These are phyloP conservation scores for Cardiocondyla obscurior DNA, from an alignment of 1,140 invertebrate species.

Conservation along the genomic window DNA sequence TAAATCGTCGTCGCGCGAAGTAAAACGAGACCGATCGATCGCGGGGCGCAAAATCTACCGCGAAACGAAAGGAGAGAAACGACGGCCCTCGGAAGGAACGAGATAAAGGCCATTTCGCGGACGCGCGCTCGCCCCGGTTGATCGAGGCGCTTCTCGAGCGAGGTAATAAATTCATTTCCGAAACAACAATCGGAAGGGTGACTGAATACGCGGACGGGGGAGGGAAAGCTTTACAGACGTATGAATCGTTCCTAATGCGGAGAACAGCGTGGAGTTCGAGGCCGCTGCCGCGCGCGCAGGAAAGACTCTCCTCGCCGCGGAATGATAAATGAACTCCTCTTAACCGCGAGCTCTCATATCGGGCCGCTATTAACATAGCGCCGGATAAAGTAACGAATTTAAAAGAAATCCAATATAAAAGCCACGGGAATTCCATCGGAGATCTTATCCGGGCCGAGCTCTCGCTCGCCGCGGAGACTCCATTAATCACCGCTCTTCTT, in stretches of 20 bases:
- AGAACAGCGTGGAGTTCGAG: slow-evolving; percentile 68
- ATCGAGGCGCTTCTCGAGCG: slow-evolving; percentile 39
- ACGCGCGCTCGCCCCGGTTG: slow-evolving; percentile 20
- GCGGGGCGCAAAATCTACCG: background rate
- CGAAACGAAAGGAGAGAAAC: background rate
- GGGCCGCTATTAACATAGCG: slow-evolving; percentile 83
- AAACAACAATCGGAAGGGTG: slow-evolving; percentile 47
- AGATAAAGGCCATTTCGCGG: background rate
- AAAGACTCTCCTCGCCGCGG: slow-evolving; percentile 49
- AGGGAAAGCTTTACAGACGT: slow-evolving; percentile 46
- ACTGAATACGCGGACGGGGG: background rate
- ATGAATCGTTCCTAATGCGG: slow-evolving; percentile 74
- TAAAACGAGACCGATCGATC: background rate
- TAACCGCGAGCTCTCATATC: slow-evolving; percentile 82
- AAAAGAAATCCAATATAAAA: slow-evolving; percentile 84
- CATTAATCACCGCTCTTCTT: slow-evolving; percentile 82
- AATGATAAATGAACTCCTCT: slow-evolving; percentile 84
- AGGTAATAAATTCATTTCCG: slow-evolving; percentile 55
- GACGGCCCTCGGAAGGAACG: background rate
- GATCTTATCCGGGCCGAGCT: slow-evolving; percentile 78
- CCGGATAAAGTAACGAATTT: slow-evolving; percentile 84
- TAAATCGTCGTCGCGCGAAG: background rate
- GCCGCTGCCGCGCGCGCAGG: slow-evolving; percentile 58
- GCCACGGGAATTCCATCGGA: slow-evolving; percentile 78
- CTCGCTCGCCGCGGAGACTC: slow-evolving; percentile 80